Evolutionary conservation across 2,113 vertebrate genomes (phyloP).

Genomic region (Percina caprodes): DNA sequence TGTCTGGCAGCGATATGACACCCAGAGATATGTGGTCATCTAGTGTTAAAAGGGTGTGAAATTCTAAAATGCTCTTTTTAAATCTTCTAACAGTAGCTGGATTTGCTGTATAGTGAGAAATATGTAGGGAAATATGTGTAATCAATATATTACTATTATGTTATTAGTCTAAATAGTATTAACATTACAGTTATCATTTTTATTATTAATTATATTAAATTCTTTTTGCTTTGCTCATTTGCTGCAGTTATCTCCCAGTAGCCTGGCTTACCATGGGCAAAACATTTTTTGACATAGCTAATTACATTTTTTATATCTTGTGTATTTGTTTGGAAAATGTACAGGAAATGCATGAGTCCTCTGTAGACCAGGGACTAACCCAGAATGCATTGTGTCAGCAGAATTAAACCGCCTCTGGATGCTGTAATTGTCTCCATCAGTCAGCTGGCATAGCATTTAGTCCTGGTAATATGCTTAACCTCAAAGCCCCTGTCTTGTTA

Average conservation of each 20-base stretch:
- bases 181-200: background rate
- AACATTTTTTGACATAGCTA: conserved; percentile 6
- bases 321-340: conserved; percentile 42
- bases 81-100: background rate
- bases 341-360: conserved; percentile 17
- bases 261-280: background rate
- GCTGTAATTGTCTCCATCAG: conserved; percentile 61
- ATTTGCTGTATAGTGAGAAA: background rate
- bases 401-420: conserved; percentile 55
- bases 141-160: background rate
- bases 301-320: conserved; percentile 25
- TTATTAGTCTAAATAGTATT: background rate
- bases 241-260: background rate
- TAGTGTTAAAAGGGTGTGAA: conserved; percentile 7
- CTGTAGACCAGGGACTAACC: conserved; percentile 16
- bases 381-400: conserved; percentile 60
- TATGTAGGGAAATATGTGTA: background rate
- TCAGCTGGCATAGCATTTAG: conserved; percentile 45
- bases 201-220: conserved; percentile 27
- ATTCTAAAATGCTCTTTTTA: background rate
- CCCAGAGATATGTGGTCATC: conserved; percentile 11
- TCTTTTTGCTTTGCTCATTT: conserved; percentile 14
- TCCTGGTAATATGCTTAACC: conserved; percentile 62
- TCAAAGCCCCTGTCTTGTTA: conserved; percentile 54
- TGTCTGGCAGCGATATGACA: background rate